Evolutionary conservation across 2,113 vertebrate species (phyloP).

Genomic region (Okapia johnstoni): DNA sequence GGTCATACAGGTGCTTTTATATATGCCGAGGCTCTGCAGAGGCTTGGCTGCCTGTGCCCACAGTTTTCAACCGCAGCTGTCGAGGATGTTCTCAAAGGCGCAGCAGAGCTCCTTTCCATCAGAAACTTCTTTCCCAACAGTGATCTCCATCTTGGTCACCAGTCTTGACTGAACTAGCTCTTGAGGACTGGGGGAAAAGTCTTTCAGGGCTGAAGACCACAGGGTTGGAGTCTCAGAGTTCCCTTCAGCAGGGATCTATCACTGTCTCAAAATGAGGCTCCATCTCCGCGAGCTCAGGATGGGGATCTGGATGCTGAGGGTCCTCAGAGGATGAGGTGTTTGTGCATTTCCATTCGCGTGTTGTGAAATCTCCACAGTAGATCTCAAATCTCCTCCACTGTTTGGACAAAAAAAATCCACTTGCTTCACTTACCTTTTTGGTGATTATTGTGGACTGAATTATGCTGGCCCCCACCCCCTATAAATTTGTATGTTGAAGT

Average conservation of each 20-base stretch:
- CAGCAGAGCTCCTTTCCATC: neutral
- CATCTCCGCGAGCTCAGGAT: neutral
- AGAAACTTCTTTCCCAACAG: neutral
- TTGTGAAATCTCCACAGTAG: neutral
- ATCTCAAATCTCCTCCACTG: neutral
- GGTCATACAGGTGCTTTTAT: neutral
- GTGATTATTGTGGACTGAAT: neutral
- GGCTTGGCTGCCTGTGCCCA: neutral
- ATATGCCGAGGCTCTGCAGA: too few relatives aligned
- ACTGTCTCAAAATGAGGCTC: neutral
- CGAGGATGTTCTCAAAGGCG: neutral
- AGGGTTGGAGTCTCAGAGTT: neutral
- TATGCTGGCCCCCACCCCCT: rapidly evolving
- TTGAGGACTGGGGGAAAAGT: neutral
- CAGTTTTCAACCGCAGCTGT: rapidly evolving
- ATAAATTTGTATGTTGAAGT: neutral
- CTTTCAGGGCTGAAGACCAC: neutral
- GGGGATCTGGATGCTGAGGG: neutral
- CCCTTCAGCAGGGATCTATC: neutral
- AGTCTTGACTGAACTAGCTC: neutral
- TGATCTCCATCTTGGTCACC: neutral
- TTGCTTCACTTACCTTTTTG: neutral
- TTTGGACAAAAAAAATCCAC: neutral
- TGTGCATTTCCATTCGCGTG: neutral
- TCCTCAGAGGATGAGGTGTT: neutral